Evolutionary conservation across 2,797 vertebrate genomes (phyloP), one percentile per base, ranked within the genome.

Genomic region (Iguana delicatissima): DNA sequence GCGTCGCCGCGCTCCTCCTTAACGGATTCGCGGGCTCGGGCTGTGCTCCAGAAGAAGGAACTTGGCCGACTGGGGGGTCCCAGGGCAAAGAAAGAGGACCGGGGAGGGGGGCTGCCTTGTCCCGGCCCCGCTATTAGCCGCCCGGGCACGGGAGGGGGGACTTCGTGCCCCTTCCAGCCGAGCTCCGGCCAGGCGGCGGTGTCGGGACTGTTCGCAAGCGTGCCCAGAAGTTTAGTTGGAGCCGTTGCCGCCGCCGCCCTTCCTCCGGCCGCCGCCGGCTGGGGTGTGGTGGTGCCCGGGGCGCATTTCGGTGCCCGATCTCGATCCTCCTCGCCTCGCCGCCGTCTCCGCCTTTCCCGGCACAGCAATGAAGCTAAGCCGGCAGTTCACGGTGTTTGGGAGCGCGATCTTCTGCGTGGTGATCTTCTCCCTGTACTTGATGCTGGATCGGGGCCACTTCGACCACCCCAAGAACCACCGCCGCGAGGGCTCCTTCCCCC

Each of bases 351-450:
- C 20, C 35, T 46, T 6, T 42, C 74, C 59, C 67, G 87, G 79
- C 14, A 73, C 73, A 90, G 95, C 57, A 73, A 99, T 98, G 98
- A 99, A 98, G 98, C 98, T 98, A 89, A 98, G 98, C 89, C 97
- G 98, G 73, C 96, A 98, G 93, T 97, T 99, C 92, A 97, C 97
- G 0, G 95, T 98, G 87, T 97, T 98, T 85, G 98, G 98, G 95
- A 98, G 98, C 89, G 98, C 97, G 76, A 95, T 98, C 92, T 99
- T 99, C 95, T 98, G 98, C 67, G 95, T 98, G 82, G 98, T 98
- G 6, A 97, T 99, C 89, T 98, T 98, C 95, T 98, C 98, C 14
- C 94, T 99, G 50, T 98, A 99, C 95, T 96, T 98, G 90, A 98
- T 98, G 98, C 96, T 99, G 96, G 98, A 99, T 95, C 95, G 98